Evolutionary conservation across 2,888 invertebrate genomes (phyloP).

Genomic region (Acleris literana): DNA sequence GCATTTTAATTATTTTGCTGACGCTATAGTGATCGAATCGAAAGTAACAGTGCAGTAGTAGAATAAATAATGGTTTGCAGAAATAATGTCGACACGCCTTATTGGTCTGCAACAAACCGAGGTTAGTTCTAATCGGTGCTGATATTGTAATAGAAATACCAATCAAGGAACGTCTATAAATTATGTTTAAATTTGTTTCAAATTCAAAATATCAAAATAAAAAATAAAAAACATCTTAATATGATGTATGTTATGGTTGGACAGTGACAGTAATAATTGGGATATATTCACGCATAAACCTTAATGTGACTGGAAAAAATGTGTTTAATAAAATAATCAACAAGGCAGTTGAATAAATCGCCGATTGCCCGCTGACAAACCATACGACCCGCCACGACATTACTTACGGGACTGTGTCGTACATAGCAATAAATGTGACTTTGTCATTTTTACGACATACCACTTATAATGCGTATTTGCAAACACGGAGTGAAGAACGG

Average conservation of each 20-base stretch:
- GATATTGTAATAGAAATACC: conserved; percentile 24
- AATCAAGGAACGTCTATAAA: conserved; percentile 1
- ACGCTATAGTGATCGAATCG: conserved; percentile 21
- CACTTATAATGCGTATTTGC: conserved; percentile 59
- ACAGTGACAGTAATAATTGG: conserved; percentile 17
- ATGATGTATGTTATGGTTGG: conserved; percentile 1
- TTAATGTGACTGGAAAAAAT: conserved; percentile 57
- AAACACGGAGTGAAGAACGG: conserved; percentile 55
- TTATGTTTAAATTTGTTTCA: not conserved
- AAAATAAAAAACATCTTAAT: not conserved
- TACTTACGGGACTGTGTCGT: conserved; percentile 64
- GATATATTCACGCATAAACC: conserved; percentile 46
- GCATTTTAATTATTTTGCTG: conserved; percentile 25
- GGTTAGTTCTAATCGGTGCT: conserved; percentile 42
- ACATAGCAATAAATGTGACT: conserved; percentile 70
- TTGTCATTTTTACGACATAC: conserved; percentile 74
- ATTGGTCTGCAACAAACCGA: conserved; percentile 41
- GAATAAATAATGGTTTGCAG: conserved; percentile 42
- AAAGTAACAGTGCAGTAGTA: conserved; percentile 36
- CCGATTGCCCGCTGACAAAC: conserved; percentile 78
- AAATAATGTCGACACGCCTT: conserved; percentile 42
- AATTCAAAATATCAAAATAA: not conserved
- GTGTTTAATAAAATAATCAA: conserved; percentile 75
- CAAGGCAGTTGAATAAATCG: conserved; percentile 73
- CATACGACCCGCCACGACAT: conserved; percentile 69